Base-by-base conservation (phyloP, 2,888 invertebrate species). In the Leptinotarsa rubiginosa region DNA sequence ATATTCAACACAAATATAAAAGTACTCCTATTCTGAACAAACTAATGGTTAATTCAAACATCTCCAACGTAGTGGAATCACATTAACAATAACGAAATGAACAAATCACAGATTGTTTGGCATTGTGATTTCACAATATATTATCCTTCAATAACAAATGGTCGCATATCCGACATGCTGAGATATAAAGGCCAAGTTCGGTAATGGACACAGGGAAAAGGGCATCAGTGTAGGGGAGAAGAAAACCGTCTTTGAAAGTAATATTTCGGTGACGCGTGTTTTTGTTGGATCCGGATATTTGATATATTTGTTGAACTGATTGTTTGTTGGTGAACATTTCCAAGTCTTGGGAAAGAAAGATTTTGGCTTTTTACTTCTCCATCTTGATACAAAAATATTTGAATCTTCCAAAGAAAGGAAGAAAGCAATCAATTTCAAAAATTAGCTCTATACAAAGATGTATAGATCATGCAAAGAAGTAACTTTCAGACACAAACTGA, bases 211-310 rank as follows among this genome's bases (percentile, higher is more conserved):
- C 15, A 56, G 22, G 4, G 13, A 56, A 56, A 20, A 56, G 15
- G 15, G 56, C 56, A 56, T 56, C 56, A 20, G 22, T 22, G 56
- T 22, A 56, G 56, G 56, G 56, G 56, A 22, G 25, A 56, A 22
- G 56, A 56, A 56, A 22, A 56, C 10, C 3, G 22, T 12, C 10
- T 18, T 18, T 7, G 2, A 18, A 56, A 56, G 5, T 56, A 20
- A 56, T 56, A 22, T 56, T 56, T 56, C 13, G 56, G 56, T 56
- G 56, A 25, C 56, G 22, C 56, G 22, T 56, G 56, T 56, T 56
- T 56, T 22, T 56, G 56, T 56, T 56, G 22, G 22, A 22, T 25
- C 15, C 56, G 20, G 22, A 18, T 7, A 52, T 7, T 52, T 16
- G 18, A 52, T 52, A 7, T 56, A 56, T 20, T 56, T 20, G 13